Base-by-base conservation (phyloP, 2,888 invertebrate species). In the Lepidocyrtoides sp. region DNA sequence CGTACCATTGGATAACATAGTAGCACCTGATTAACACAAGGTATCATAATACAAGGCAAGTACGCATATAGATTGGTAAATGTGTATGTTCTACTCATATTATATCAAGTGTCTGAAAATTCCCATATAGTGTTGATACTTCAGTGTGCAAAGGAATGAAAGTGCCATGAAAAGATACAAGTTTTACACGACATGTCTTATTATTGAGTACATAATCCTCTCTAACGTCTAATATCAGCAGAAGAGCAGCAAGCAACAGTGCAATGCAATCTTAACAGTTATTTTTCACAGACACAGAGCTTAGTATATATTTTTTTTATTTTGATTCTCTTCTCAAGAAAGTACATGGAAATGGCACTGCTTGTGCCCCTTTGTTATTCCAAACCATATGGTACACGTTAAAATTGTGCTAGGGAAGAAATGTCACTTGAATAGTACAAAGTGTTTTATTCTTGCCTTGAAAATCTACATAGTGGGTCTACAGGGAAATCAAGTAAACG, bases 341-440 rank as follows among this genome's bases (percentile, higher is more conserved):
- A 20, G 57, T 57, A 57, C 57, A 57, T 57, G 23, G 26, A 60
- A 23, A 26, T 60, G 8, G 1, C 2, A 60, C 60, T 2, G 23
- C 17, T 26, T 12, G 26, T 2, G 26, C 60, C 20, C 23, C 26
- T 23, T 12, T 60, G 26, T 60, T 60, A 26, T 60, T 60, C 8
- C 5, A 69, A 72, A 23, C 72, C 72, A 72, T 72, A 72, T 72
- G 72, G 72, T 10, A 44, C 20, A 72, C 72, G 48, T 72, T 36
- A 72, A 20, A 0, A 36, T 8, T 44, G 14, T 20, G 44, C 3
- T 12, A 72, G 48, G 48, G 23, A 2, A 66, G 32, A 72, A 72
- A 72, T 72, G 72, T 72, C 72, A 72, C 14, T 44, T 10, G 23
- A 20, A 48, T 26, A 48, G 36, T n/a, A n/a, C n/a, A n/a, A n/a